Percentiles rank a stretch among this genome's conserved stretches.
Evolutionary conservation across 2,797 vertebrate genomes (phyloP).

Genomic region (Hyperoplus immaculatus): DNA sequence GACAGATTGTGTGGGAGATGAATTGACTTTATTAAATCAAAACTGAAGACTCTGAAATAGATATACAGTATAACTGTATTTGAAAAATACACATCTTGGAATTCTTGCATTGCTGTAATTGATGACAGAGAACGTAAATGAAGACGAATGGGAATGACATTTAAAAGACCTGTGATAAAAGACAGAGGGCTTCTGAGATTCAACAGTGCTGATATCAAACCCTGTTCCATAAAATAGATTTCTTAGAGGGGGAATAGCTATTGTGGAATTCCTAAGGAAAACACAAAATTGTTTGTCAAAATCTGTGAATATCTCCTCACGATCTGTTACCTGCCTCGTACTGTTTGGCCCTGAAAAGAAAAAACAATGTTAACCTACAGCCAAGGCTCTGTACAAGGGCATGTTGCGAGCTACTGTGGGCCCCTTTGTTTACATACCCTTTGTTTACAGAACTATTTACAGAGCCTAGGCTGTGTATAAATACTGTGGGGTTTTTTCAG

Average conservation of each 20-base stretch:
- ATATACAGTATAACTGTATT: constrained; percentile 54
- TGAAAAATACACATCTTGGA: constrained; percentile 59
- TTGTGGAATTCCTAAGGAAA: background rate
- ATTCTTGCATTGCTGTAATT: constrained; percentile 53
- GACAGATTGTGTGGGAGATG: constrained; percentile 32
- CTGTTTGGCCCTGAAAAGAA: too few relatives aligned
- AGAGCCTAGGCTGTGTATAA: too few relatives aligned
- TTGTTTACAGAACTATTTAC: too few relatives aligned
- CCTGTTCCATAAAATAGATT: constrained; percentile 13
- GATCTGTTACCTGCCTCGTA: too few relatives aligned
- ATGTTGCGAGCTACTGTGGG: too few relatives aligned
- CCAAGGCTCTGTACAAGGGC: too few relatives aligned
- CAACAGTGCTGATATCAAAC: constrained; percentile 12
- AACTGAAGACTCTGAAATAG: constrained; percentile 43
- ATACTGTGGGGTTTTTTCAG: too few relatives aligned
- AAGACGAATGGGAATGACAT: constrained; percentile 73
- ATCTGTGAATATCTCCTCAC: background rate
- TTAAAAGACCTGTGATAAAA: constrained; percentile 55
- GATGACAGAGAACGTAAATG: constrained; percentile 47
- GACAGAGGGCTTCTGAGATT: constrained; percentile 14
- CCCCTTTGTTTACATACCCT: too few relatives aligned
- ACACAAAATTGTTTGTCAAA: constrained; percentile 23
- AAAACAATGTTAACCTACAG: too few relatives aligned
- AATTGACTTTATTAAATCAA: constrained; percentile 60
- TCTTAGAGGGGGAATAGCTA: constrained; percentile 5